Percentiles rank a stretch among this genome's conserved stretches.
Conservation (phyloP, 2,113 vertebrate species). For the Ancistrus triradiatus region DNA sequence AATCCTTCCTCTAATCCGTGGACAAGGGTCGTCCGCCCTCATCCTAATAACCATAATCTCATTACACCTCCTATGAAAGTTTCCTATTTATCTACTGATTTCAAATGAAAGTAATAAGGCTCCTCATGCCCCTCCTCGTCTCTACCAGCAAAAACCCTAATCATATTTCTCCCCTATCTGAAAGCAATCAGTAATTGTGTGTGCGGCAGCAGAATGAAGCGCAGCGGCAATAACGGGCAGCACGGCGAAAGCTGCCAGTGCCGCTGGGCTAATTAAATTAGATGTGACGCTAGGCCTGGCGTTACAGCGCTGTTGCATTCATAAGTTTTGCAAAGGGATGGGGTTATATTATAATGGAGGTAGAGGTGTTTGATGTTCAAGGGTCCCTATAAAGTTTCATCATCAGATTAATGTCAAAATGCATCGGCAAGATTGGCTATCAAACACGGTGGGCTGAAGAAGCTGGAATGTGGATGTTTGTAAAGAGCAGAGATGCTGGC, state of each 20-base stretch:
- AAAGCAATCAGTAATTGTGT: conserved; percentile 96
- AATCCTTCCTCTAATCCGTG: conserved; percentile 78
- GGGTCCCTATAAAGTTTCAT: conserved; percentile 2
- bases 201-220: conserved; percentile 76
- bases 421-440: not conserved
- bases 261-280: conserved; percentile 96
- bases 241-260: conserved; percentile 78
- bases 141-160: conserved; percentile 67
- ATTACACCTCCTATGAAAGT: conserved; percentile 93
- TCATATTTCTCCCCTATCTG: conserved; percentile 93
- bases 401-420: conserved; percentile 19
- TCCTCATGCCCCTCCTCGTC: conserved; percentile 57
- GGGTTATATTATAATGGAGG: conserved; percentile 86
- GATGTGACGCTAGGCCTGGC: conserved; percentile 77
- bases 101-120: conserved; percentile 97
- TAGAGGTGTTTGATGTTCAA: conserved; percentile 46
- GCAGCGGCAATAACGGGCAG: conserved; percentile 83
- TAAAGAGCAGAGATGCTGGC: too few relatives aligned
- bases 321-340: conserved; percentile 83
- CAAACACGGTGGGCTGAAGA: not conserved
- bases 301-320: conserved; percentile 81
- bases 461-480: not conserved
- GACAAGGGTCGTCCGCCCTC: conserved; percentile 80
- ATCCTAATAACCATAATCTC: conserved; percentile 93
- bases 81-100: conserved; percentile 95